phyloP scores from a whole-genome alignment of 2,888 invertebrate species.

The Blastobasis lacticolella region DNA sequence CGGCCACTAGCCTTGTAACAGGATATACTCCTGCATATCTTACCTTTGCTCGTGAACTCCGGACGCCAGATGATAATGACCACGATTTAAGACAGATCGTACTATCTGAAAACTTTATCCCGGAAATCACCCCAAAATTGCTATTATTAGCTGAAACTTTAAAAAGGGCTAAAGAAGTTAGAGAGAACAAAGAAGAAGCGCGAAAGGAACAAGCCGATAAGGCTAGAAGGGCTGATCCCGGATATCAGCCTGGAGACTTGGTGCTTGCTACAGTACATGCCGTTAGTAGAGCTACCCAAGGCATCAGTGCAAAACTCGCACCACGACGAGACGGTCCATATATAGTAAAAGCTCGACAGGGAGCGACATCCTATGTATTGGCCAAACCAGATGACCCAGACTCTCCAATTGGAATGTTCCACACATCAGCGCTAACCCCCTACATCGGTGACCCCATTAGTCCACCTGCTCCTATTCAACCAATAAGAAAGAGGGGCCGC shows the following conservation, averaged over 20 bases:
- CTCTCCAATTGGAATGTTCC: not conserved
- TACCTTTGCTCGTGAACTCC: conserved; percentile 32
- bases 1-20: conserved; percentile 10
- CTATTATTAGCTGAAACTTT: conserved; percentile 2
- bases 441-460: not conserved
- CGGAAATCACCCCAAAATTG: conserved; percentile 18
- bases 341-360: not conserved
- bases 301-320: conserved; percentile 1
- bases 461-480: not conserved
- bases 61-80: conserved; percentile 27
- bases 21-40: conserved; percentile 28
- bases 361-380: conserved; percentile 1
- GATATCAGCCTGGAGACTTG: conserved; percentile 6
- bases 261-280: conserved; percentile 2
- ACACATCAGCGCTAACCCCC: too few species aligned
- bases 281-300: conserved; percentile 4
- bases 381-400: not conserved
- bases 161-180: conserved; percentile 4
- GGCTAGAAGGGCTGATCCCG: not conserved
- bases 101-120: conserved; percentile 23
- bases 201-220: conserved; percentile 4
- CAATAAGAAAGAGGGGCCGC: not conserved
- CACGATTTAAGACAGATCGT: conserved; percentile 23
- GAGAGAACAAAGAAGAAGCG: conserved; percentile 6
- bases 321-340: conserved; percentile 8